Evolutionary conservation across 2,797 vertebrate genomes (phyloP).

Genomic region (Oophaga sylvatica): DNA sequence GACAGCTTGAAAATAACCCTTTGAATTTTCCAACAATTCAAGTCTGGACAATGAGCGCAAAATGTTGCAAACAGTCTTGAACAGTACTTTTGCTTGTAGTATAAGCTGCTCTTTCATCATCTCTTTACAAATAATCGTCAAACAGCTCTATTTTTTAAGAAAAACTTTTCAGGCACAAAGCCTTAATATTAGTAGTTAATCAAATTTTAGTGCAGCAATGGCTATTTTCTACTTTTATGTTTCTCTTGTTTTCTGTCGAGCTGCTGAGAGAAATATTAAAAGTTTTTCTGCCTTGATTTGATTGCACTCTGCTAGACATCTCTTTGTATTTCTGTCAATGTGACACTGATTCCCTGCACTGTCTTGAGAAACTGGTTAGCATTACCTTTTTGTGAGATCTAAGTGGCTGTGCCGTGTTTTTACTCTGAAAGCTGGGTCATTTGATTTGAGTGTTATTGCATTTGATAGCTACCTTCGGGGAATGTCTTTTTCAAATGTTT

Average conservation of each 20-base stretch:
- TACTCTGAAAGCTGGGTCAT: conserved; percentile 75
- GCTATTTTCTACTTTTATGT: conserved; percentile 22
- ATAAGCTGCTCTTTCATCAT: neutral
- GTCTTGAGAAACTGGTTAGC: conserved; percentile 60
- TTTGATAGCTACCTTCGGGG: conserved; percentile 79
- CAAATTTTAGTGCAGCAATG: conserved; percentile 1
- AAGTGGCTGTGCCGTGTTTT: conserved; percentile 76
- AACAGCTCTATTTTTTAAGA: neutral
- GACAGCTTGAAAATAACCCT: no score
- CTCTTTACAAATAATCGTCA: neutral
- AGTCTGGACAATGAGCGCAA: no score
- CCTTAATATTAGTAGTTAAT: neutral
- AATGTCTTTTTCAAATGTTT: conserved; percentile 79
- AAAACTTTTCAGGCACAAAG: neutral
- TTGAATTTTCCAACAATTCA: no score
- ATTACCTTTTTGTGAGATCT: conserved; percentile 65
- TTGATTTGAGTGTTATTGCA: conserved; percentile 80
- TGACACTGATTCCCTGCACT: conserved; percentile 59
- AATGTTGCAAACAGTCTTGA: neutral
- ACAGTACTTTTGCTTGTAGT: neutral
- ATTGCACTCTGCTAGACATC: conserved; percentile 55
- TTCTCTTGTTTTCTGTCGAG: conserved; percentile 34
- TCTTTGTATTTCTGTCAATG: conserved; percentile 60
- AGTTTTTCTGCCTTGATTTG: conserved; percentile 53
- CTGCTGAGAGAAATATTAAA: conserved; percentile 51